Evolutionary conservation across 2,888 invertebrate species (phyloP).

Genomic region (Drosophila maculinotata): DNA sequence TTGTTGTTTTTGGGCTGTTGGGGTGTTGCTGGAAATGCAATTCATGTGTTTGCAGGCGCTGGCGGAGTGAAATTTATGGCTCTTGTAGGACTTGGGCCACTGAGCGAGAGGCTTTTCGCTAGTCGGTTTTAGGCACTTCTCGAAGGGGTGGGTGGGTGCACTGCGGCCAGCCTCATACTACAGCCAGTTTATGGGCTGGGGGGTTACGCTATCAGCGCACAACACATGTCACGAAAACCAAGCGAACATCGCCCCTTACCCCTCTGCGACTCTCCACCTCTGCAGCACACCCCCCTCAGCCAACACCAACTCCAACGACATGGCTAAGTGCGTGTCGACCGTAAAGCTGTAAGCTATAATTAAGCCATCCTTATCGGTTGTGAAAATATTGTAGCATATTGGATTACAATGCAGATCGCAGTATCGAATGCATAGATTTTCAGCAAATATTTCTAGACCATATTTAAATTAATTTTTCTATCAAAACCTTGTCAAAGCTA

Average conservation of each 20-base stretch:
- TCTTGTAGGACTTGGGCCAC: slow-evolving; percentile 46
- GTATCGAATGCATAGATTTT: no score
- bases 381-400: slow-evolving; percentile 58
- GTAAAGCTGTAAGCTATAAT: slow-evolving; percentile 58
- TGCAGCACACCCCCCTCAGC: no score
- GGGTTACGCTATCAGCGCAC: slow-evolving; percentile 71
- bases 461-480: background rate
- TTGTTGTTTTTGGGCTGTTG: slow-evolving; percentile 22
- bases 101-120: slow-evolving; percentile 39
- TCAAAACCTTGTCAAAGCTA: no score
- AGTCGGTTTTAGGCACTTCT: slow-evolving; percentile 34
- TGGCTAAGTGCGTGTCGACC: slow-evolving; percentile 56
- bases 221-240: slow-evolving; percentile 80
- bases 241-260: slow-evolving; percentile 24
- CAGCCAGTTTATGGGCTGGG: slow-evolving; percentile 22
- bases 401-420: slow-evolving; percentile 48
- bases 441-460: background rate
- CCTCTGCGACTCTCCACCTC: no score
- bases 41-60: slow-evolving; percentile 71
- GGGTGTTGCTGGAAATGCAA: slow-evolving; percentile 75
- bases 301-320: slow-evolving; percentile 30
- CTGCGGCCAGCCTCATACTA: slow-evolving; percentile 56
- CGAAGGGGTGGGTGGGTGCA: slow-evolving; percentile 30
- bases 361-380: slow-evolving; percentile 60
- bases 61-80: slow-evolving; percentile 74